Evolutionary conservation across 2,888 invertebrate genomes (phyloP).

Genomic region (Brenthis hecate): DNA sequence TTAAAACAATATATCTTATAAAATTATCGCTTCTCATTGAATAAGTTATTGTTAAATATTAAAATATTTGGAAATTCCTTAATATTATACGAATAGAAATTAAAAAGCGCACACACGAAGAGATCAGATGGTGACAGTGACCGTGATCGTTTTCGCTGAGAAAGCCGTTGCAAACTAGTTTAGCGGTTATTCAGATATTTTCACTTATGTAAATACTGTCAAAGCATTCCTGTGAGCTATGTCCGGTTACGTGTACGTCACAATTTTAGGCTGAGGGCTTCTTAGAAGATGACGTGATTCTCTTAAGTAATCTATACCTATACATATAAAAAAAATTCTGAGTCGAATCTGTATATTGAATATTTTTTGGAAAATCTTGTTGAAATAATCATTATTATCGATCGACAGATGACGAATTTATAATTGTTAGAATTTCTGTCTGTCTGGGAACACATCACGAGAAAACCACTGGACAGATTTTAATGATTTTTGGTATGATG

Average conservation of each 20-base stretch:
- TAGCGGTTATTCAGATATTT: slow-evolving; percentile 65
- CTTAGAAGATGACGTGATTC: too few species aligned
- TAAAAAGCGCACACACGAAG: slow-evolving; percentile 13
- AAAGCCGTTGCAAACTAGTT: slow-evolving; percentile 69
- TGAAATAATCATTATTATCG: too few species aligned
- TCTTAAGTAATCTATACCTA: too few species aligned
- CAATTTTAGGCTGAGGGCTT: background rate
- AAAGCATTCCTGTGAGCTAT: slow-evolving; percentile 62
- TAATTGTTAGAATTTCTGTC: too few species aligned
- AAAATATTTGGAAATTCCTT: background rate
- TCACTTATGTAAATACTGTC: slow-evolving; percentile 77
- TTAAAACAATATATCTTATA: too few species aligned
- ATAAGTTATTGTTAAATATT: background rate
- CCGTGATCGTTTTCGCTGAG: slow-evolving; percentile 54
- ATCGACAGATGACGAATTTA: too few species aligned
- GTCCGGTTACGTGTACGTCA: slow-evolving; percentile 47
- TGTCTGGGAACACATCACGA: too few species aligned
- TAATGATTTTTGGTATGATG: too few species aligned
- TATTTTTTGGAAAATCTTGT: too few species aligned
- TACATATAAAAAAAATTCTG: too few species aligned
- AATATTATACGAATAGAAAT: slow-evolving; percentile 9
- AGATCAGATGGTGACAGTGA: slow-evolving; percentile 44
- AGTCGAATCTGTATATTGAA: too few species aligned
- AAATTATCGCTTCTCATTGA: background rate
- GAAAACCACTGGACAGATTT: too few species aligned